Conservation (phyloP, 92 coral and sea anemone genomes). For the Chrysogorgia sp. region DNA sequence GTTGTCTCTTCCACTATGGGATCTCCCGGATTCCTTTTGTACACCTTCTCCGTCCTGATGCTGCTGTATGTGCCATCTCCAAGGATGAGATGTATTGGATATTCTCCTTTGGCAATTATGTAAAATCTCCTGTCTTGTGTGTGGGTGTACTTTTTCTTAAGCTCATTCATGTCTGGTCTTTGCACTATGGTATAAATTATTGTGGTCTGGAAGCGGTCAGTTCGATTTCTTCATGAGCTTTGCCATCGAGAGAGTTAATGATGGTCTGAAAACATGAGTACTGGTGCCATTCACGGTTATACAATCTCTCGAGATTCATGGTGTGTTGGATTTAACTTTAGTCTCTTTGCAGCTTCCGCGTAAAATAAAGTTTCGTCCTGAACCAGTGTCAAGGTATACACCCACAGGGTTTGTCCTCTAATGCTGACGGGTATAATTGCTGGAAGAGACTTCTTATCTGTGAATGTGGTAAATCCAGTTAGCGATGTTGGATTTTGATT, state of each 20-base stretch:
- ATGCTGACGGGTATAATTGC: slow-evolving; percentile 68
- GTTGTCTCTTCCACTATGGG: slow-evolving; percentile 56
- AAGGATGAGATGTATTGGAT: slow-evolving; percentile 44
- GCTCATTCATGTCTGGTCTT: slow-evolving; percentile 44
- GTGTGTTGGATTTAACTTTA: slow-evolving; percentile 40
- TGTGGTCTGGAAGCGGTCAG: slow-evolving; percentile 38
- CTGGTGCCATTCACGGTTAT: slow-evolving; percentile 58
- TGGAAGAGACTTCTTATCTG: slow-evolving; percentile 49
- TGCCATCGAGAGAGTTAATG: slow-evolving; percentile 49
- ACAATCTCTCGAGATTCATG: slow-evolving; percentile 61
- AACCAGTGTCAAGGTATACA: slow-evolving; percentile 67
- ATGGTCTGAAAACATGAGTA: slow-evolving; percentile 13
- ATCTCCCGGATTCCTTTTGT: slow-evolving; percentile 59
- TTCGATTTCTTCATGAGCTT: slow-evolving; percentile 34
- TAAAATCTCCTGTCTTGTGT: slow-evolving; percentile 53
- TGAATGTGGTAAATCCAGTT: slow-evolving; percentile 43
- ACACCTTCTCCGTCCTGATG: too few relatives aligned
- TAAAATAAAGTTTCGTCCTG: slow-evolving; percentile 62
- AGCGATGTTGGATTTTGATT: too few relatives aligned
- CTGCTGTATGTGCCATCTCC: slow-evolving; percentile 54
- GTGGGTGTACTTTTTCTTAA: slow-evolving; percentile 48
- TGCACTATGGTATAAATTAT: slow-evolving; percentile 46
- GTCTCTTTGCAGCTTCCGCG: slow-evolving; percentile 38
- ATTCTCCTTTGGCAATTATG: slow-evolving; percentile 15
- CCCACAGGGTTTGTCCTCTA: slow-evolving; percentile 42